phyloP scores from a whole-genome alignment of 1,140 invertebrate genomes.

The Papilio glaucus region DNA sequence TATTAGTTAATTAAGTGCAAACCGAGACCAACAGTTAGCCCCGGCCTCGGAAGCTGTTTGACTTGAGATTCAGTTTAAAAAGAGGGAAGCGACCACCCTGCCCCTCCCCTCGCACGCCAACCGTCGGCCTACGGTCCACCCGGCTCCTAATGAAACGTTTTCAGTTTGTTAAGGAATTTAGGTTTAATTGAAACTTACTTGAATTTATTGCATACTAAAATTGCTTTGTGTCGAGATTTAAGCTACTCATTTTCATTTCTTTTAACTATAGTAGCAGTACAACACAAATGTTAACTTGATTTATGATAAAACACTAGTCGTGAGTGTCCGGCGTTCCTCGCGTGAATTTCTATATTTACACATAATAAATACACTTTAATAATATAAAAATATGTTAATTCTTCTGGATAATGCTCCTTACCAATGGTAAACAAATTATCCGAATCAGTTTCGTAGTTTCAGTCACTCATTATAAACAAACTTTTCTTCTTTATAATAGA shows the following conservation, averaged over 20 bases:
- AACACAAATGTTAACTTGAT: background rate
- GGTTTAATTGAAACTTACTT: slow-evolving; percentile 18
- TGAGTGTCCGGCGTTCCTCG: no score
- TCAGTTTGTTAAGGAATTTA: slow-evolving; percentile 15
- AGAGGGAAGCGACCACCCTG: slow-evolving; percentile 23
- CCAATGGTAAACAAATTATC: no score
- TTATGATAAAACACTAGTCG: background rate
- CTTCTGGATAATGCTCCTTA: no score
- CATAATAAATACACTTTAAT: no score
- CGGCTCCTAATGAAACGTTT: slow-evolving; percentile 26
- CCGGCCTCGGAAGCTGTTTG: slow-evolving; percentile 57
- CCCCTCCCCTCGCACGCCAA: background rate
- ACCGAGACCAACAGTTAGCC: slow-evolving; percentile 58
- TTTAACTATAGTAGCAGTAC: background rate
- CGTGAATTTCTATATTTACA: no score
- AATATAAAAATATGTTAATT: no score
- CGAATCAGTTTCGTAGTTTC: no score
- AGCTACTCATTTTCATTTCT: background rate
- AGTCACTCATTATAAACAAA: no score
- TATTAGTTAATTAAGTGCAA: slow-evolving; percentile 81
- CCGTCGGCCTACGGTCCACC: background rate
- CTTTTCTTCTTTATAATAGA: no score
- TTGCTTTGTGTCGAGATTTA: slow-evolving; percentile 13
- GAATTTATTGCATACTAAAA: slow-evolving; percentile 15
- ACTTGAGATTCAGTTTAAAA: slow-evolving; percentile 67